These are phyloP conservation scores for Picus viridis DNA, from an alignment of 2,797 vertebrate genomes.

Conservation along the genomic window DNA sequence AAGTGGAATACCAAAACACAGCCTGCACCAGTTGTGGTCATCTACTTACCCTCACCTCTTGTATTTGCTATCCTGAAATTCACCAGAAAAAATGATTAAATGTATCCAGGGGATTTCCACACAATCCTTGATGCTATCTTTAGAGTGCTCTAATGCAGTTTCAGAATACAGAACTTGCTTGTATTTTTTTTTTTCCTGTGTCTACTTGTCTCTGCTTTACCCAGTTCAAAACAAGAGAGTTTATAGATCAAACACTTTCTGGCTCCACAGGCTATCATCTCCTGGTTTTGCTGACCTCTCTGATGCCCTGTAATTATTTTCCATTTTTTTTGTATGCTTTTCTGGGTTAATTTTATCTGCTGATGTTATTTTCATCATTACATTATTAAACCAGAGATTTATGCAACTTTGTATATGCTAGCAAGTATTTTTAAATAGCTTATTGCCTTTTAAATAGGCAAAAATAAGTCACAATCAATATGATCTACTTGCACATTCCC, in stretches of 20 bases:
- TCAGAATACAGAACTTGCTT: constrained; percentile 44
- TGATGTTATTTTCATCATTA: neutral
- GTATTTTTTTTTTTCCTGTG: constrained; percentile 59
- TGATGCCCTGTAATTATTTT: constrained; percentile 7
- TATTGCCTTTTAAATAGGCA: neutral
- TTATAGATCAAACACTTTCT: constrained; percentile 17
- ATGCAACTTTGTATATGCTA: neutral
- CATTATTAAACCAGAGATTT: neutral
- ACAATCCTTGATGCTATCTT: constrained; percentile 61
- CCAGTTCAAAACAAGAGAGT: constrained; percentile 20
- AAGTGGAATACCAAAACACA: neutral
- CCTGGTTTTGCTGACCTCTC: constrained; percentile 11
- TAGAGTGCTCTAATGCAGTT: constrained; percentile 33
- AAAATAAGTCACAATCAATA: neutral
- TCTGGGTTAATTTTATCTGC: neutral
- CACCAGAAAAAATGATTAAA: constrained; percentile 37
- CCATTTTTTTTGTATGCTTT: neutral
- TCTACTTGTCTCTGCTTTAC: constrained; percentile 59
- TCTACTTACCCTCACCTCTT: neutral
- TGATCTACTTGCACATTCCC: neutral
- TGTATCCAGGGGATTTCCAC: constrained; percentile 63
- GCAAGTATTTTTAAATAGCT: neutral
- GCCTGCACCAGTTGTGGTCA: constrained; percentile 28
- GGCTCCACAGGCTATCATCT: neutral
- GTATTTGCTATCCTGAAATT: constrained; percentile 8